A percentile compares a stretch with the other conserved stretches of the same genome.
Conservation (phyloP, 2,797 vertebrate species). For the Acestrorhynchus altus region DNA sequence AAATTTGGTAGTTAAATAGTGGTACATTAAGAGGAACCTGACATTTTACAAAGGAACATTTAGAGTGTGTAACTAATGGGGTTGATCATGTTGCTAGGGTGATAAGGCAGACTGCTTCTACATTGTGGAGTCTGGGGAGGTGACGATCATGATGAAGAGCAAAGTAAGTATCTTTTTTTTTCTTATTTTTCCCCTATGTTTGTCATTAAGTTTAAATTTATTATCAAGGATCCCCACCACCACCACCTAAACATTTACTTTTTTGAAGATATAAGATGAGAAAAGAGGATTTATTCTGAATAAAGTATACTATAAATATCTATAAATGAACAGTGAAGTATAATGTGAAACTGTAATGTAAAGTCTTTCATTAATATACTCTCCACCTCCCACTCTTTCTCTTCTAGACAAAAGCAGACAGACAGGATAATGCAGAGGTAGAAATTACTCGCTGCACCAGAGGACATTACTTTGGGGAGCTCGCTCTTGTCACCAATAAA, state of each 20-base stretch:
- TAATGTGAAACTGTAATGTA: no score
- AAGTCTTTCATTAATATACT: background rate
- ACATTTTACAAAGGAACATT: background rate
- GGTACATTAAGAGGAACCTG: background rate
- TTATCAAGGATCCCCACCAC: background rate
- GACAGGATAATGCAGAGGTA: constrained; percentile 91
- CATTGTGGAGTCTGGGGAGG: constrained; percentile 93
- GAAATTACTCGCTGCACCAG: constrained; percentile 92
- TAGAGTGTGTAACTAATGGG: constrained; percentile 29
- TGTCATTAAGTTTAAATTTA: no score
- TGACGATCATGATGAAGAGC: constrained; percentile 98
- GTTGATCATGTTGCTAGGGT: constrained; percentile 77
- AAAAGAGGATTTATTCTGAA: background rate
- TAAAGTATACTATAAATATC: no score
- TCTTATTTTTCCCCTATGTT: background rate
- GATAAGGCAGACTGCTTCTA: constrained; percentile 96
- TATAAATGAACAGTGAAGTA: no score
- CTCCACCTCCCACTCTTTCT: background rate
- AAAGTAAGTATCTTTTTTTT: constrained; percentile 82
- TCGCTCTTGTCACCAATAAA: constrained; percentile 98
- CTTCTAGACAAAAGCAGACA: constrained; percentile 88
- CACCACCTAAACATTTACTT: background rate
- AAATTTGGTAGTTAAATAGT: background rate
- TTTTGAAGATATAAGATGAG: background rate
- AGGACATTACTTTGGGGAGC: constrained; percentile 98